Evolutionary conservation across 2,888 invertebrate species (phyloP).

Genomic region (Glyphotaelius pellucidus): DNA sequence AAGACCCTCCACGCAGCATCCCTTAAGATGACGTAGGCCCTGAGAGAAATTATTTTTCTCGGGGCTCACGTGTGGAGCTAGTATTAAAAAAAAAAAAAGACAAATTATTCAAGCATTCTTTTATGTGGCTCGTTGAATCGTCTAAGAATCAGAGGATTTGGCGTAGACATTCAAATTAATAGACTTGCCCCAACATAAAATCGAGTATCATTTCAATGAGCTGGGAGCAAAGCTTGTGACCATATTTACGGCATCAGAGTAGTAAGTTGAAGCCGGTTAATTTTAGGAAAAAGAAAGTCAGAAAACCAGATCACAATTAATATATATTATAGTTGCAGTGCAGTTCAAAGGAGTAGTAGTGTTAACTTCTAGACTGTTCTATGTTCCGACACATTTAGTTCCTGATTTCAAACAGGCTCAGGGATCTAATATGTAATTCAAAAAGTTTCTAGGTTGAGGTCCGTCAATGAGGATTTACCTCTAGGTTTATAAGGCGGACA

Average conservation of each 20-base stretch:
- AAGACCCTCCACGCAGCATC: too few species aligned
- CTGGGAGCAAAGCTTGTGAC: too few species aligned
- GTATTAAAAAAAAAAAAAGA: background rate
- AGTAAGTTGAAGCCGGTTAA: too few species aligned
- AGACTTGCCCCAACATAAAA: too few species aligned
- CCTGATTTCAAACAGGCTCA: background rate
- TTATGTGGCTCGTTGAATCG: background rate
- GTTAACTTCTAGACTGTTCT: background rate
- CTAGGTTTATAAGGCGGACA: background rate
- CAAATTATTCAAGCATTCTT: background rate
- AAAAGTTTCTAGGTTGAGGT: background rate
- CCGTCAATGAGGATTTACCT: background rate
- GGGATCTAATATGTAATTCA: background rate
- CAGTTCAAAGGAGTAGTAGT: background rate
- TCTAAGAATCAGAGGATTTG: background rate
- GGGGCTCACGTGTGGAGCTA: too few species aligned
- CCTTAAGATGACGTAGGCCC: too few species aligned
- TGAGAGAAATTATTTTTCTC: too few species aligned
- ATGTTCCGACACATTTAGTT: background rate
- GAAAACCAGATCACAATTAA: too few species aligned
- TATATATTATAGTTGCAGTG: background rate
- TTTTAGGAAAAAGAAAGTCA: too few species aligned
- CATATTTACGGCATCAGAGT: too few species aligned
- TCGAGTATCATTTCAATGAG: too few species aligned
- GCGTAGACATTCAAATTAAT: background rate